A percentile compares a stretch with the other conserved stretches of the same genome.
phyloP scores from a whole-genome alignment of 2,888 invertebrate species.

The Drosophila rellima region DNA sequence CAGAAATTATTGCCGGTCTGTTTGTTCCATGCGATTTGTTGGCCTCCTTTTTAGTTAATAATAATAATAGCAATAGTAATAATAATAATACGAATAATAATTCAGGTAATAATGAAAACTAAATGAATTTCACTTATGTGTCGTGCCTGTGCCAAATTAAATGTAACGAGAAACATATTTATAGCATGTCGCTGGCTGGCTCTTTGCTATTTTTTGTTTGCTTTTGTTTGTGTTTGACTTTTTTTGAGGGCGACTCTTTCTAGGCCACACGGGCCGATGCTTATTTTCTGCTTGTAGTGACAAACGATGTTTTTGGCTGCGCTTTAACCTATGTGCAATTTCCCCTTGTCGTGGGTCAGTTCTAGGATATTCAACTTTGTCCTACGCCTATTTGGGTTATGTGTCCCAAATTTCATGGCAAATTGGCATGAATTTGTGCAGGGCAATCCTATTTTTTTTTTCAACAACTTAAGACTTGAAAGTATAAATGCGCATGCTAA shows the following conservation, averaged over 20 bases:
- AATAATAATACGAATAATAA: constrained; percentile 26
- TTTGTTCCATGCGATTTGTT: constrained; percentile 66
- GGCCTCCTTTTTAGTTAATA: constrained; percentile 62
- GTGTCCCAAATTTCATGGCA: constrained; percentile 53
- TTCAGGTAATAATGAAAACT: constrained; percentile 70
- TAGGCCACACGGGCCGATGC: constrained; percentile 68
- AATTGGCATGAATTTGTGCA: constrained; percentile 5
- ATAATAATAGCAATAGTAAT: constrained; percentile 35
- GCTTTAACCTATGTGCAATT: constrained; percentile 54
- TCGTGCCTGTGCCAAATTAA: constrained; percentile 77
- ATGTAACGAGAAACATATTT: constrained; percentile 66
- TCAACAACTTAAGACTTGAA: constrained; percentile 46
- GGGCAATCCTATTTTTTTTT: neutral
- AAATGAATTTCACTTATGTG: constrained; percentile 80
- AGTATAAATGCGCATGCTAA: constrained; percentile 49
- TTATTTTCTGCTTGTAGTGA: constrained; percentile 49
- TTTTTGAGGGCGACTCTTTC: constrained; percentile 62
- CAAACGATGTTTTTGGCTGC: constrained; percentile 64
- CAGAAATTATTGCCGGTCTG: constrained; percentile 41
- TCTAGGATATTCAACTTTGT: constrained; percentile 25
- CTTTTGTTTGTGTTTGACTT: constrained; percentile 26
- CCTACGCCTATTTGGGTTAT: constrained; percentile 36
- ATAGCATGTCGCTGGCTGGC: constrained; percentile 64
- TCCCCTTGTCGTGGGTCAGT: constrained; percentile 51
- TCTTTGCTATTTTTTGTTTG: constrained; percentile 53